A percentile compares a stretch with the other conserved stretches of the same genome.
Evolutionary conservation across 2,888 invertebrate species (phyloP).

Genomic region (Hemicrepidius hirtus): DNA sequence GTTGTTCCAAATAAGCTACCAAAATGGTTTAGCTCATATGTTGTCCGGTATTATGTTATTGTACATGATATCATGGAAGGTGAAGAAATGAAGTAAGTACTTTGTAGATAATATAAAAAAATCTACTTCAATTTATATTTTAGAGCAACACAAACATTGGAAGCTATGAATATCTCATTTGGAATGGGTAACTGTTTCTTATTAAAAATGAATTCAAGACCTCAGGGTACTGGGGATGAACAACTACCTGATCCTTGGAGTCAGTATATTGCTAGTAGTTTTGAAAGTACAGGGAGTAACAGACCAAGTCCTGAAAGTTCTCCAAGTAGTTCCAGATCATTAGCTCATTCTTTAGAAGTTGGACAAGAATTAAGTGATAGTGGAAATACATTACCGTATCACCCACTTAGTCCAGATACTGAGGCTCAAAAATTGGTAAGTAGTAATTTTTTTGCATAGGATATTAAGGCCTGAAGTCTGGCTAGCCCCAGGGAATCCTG

Average conservation of each 20-base stretch:
- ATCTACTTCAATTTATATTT: too few species aligned
- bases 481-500: too few species aligned
- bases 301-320: slow-evolving; percentile 62
- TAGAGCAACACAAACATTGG: slow-evolving; percentile 89
- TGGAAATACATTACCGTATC: slow-evolving; percentile 71
- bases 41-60: slow-evolving; percentile 91
- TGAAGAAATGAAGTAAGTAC: slow-evolving; percentile 84
- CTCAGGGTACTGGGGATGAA: slow-evolving; percentile 72
- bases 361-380: slow-evolving; percentile 73
- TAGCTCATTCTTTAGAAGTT: slow-evolving; percentile 69
- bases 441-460: neutral
- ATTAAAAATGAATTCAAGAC: slow-evolving; percentile 90
- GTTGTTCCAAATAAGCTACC: slow-evolving; percentile 85
- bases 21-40: slow-evolving; percentile 87
- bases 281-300: slow-evolving; percentile 48
- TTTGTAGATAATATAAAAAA: too few species aligned
- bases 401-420: slow-evolving; percentile 85
- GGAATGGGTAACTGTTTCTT: slow-evolving; percentile 92
- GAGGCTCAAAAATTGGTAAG: slow-evolving; percentile 69
- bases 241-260: slow-evolving; percentile 91
- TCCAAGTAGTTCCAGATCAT: slow-evolving; percentile 59
- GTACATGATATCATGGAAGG: slow-evolving; percentile 88
- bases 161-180: slow-evolving; percentile 89
- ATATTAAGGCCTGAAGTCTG: too few species aligned
- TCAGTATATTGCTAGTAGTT: slow-evolving; percentile 80